These are phyloP conservation scores for Cepphus grylle DNA, from an alignment of 2,113 vertebrate genomes.

Conservation along the genomic window DNA sequence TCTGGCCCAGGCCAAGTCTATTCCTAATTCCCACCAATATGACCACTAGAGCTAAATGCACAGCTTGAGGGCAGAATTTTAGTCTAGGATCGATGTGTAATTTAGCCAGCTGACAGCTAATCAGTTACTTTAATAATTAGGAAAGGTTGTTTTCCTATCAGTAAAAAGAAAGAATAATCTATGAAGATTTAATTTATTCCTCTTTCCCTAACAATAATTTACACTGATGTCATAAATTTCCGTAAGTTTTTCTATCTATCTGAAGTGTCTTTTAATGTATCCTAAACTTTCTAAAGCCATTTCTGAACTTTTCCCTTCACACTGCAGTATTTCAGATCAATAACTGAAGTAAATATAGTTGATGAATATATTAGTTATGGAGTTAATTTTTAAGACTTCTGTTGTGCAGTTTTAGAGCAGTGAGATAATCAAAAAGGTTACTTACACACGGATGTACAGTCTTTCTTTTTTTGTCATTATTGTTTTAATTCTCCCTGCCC, in stretches of 20 bases:
- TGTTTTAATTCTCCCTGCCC: not conserved
- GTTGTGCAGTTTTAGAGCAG: not conserved
- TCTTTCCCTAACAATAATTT: not conserved
- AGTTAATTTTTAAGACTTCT: constrained; percentile 29
- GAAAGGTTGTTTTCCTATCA: not conserved
- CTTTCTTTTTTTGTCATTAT: not conserved
- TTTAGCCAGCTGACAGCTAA: not conserved
- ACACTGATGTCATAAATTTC: not conserved
- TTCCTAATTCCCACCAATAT: not conserved
- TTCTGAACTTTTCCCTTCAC: not conserved
- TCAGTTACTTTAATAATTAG: not conserved
- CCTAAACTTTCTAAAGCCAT: not conserved
- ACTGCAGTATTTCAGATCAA: not conserved
- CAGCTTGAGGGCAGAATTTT: not conserved
- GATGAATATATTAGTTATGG: constrained; percentile 29
- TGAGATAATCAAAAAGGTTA: not conserved
- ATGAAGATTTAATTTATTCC: not conserved
- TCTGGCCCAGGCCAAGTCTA: not conserved
- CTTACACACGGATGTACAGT: not conserved
- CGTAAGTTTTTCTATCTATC: not conserved
- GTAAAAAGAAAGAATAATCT: not conserved
- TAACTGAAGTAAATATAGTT: not conserved
- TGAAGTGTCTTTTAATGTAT: not conserved
- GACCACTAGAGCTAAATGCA: not conserved
- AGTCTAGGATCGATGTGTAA: not conserved